phyloP scores from a whole-genome alignment of 2,888 invertebrate genomes.

The Scaptomyza polygonia region DNA sequence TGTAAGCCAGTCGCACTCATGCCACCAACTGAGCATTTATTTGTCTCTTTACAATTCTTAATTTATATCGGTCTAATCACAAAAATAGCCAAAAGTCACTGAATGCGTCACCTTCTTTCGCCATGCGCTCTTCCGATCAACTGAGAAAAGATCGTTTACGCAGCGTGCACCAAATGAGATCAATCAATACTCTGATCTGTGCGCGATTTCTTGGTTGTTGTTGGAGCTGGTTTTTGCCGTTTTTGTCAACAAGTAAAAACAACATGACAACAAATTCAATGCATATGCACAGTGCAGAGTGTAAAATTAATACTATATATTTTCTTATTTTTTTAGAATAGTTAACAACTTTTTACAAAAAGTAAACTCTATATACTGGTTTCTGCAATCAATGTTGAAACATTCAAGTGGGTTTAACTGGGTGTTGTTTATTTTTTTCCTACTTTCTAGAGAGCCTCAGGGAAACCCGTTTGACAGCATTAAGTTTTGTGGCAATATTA shows the following conservation, averaged over 20 bases:
- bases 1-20: conserved; percentile 9
- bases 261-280: conserved; percentile 16
- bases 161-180: conserved; percentile 32
- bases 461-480: conserved; percentile 63
- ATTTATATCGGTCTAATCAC: conserved; percentile 41
- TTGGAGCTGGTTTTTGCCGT: conserved; percentile 29
- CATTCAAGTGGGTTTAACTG: conserved; percentile 20
- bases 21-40: conserved; percentile 19
- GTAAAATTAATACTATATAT: neutral
- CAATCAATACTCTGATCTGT: conserved; percentile 31
- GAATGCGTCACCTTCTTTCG: conserved; percentile 56
- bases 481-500: conserved; percentile 24
- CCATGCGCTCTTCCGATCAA: conserved; percentile 44
- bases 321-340: no score
- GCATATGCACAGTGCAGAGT: neutral
- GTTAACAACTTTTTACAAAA: no score
- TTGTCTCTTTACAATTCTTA: conserved; percentile 25
- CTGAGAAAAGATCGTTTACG: conserved; percentile 52
- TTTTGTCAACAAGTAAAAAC: conserved; percentile 34
- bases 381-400: neutral
- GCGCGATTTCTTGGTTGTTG: conserved; percentile 11
- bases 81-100: conserved; percentile 55
- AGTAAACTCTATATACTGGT: no score
- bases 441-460: conserved; percentile 1
- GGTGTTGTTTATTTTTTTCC: conserved; percentile 28